Conservation (phyloP, 1,140 invertebrate species). For the Chironomus striatipennis region DNA sequence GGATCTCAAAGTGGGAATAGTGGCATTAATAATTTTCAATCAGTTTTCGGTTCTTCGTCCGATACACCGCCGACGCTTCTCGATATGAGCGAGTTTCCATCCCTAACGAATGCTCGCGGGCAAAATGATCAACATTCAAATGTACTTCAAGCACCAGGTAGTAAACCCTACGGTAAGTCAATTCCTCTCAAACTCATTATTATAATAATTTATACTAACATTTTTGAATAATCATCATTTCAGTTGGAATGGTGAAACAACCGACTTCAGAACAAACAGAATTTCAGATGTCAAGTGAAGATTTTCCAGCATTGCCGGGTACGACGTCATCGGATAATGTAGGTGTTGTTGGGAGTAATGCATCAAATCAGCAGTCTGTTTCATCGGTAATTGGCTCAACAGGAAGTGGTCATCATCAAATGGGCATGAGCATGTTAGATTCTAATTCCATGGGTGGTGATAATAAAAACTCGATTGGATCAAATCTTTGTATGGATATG, state of each 20-base stretch:
- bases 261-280: slow-evolving; percentile 84
- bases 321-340: slow-evolving; percentile 44
- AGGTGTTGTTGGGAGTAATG: slow-evolving; percentile 43
- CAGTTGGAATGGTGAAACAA: slow-evolving; percentile 94
- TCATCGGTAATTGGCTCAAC: slow-evolving; percentile 32
- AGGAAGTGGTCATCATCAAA: not conserved
- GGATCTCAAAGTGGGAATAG: slow-evolving; percentile 52
- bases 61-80: slow-evolving; percentile 73
- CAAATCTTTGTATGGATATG: slow-evolving; percentile 39
- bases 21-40: slow-evolving; percentile 58
- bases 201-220: slow-evolving; percentile 27
- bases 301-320: slow-evolving; percentile 93
- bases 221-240: slow-evolving; percentile 29
- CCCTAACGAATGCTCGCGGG: slow-evolving; percentile 69
- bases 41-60: slow-evolving; percentile 58
- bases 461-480: slow-evolving; percentile 41
- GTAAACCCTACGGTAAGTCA: slow-evolving; percentile 72
- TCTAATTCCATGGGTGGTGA: slow-evolving; percentile 30
- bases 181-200: slow-evolving; percentile 28
- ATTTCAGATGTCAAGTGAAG: slow-evolving; percentile 96
- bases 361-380: slow-evolving; percentile 31
- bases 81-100: slow-evolving; percentile 84
- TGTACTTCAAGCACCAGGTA: slow-evolving; percentile 71
- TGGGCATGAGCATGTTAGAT: not conserved
- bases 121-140: slow-evolving; percentile 65